These are phyloP conservation scores for Chaenocephalus aceratus DNA, from an alignment of 2,113 vertebrate genomes.

Conservation along the genomic window DNA sequence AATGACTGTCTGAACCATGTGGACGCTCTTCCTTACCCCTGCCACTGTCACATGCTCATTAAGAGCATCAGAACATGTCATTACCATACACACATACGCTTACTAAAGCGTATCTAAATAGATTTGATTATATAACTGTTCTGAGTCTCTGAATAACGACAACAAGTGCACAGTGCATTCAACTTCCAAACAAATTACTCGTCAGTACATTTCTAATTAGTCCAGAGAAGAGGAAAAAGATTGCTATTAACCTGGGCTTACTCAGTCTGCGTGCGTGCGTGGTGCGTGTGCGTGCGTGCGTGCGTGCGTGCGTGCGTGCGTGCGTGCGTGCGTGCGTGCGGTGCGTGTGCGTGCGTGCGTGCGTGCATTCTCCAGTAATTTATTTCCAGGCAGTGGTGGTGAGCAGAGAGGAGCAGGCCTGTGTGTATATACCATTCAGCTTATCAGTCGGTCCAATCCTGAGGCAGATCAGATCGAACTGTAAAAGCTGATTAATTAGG, in stretches of 20 bases:
- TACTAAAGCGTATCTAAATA: conserved; percentile 74
- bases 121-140: conserved; percentile 74
- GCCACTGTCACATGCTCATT: conserved; percentile 65
- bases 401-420: conserved; percentile 63
- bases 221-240: conserved; percentile 71
- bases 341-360: no score
- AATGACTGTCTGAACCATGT: conserved; percentile 49
- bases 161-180: conserved; percentile 67
- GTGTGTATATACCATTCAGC: conserved; percentile 76
- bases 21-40: conserved; percentile 24
- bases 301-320: conserved; percentile 53
- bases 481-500: conserved; percentile 84
- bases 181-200: conserved; percentile 78
- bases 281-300: conserved; percentile 44
- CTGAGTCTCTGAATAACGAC: conserved; percentile 65
- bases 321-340: conserved; percentile 28
- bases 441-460: conserved; percentile 82
- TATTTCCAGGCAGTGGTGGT: conserved; percentile 74
- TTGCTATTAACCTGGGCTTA: conserved; percentile 76
- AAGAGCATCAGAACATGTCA: conserved; percentile 75
- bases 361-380: conserved; percentile 76
- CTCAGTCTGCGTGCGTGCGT: conserved; percentile 33
- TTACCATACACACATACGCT: conserved; percentile 65
- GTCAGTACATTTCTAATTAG: conserved; percentile 76
- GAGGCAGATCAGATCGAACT: conserved; percentile 79